Evolutionary conservation across 2,888 invertebrate genomes (phyloP), one percentile per base, ranked within the genome.

Genomic region (Callyntrura guangdongensis): DNA sequence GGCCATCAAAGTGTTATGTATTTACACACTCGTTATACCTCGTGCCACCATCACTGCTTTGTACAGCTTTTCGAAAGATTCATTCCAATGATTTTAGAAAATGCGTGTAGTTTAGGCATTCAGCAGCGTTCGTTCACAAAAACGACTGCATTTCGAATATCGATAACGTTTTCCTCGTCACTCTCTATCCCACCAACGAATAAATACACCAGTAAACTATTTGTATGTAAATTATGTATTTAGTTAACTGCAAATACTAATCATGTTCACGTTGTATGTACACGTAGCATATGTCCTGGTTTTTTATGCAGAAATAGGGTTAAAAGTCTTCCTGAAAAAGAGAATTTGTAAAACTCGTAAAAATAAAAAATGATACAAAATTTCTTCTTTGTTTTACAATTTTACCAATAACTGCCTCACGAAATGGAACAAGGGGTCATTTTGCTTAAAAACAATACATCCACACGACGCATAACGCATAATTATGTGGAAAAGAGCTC

Each of bases 221-320:
- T 88, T 88, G 72, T 53, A 88, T 88, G 88, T 72, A 88, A 88
- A 88, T 88, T 83, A 74, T 53, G 25, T 53, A 53, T 77, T 77
- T 77, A 77, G 77, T 77, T 25, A 49, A 53, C 77, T 36, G 36
- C 2, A 36, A 36, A 36, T 36, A n/a, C n/a, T 17, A 27, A 77
- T 22, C 77, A 77, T 53, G 20, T 11, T 17, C 9, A 72, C 45
- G n/a, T 6, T 11, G 17, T 22, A 69, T 45, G 47, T n/a, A 12
- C 45, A 77, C 22, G 14, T n/a, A n/a, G n/a, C n/a, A n/a, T n/a
- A n/a, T n/a, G n/a, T 14, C 22, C 53, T 25, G 72, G 47, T 77
- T 20, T 49, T 53, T 12, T 25, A 22, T 53, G 36, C 20, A 20
- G 49, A 64, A 79, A 81, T 36, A 53, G 81, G 81, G 53, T 77